phyloP scores from a whole-genome alignment of 2,888 invertebrate species.

The Leptinotarsa rubiginosa region DNA sequence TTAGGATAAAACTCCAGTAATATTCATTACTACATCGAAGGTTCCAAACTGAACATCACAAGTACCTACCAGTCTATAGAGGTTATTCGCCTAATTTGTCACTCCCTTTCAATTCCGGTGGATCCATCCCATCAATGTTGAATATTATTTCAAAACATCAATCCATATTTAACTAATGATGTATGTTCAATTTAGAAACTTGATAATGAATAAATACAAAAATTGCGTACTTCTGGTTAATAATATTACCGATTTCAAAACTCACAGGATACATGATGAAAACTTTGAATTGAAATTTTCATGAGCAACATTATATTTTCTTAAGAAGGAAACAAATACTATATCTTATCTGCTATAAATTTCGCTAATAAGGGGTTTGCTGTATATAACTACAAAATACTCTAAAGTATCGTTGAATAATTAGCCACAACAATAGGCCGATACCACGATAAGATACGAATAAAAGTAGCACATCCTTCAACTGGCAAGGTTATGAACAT shows the following conservation, averaged over 20 bases:
- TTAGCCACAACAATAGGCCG: slow-evolving; percentile 45
- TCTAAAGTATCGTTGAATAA: slow-evolving; percentile 37
- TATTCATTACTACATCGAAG: too few species aligned
- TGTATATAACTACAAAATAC: slow-evolving; percentile 15
- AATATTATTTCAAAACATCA: too few species aligned
- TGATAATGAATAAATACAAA: not conserved
- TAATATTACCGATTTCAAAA: not conserved
- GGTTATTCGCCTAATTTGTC: too few species aligned
- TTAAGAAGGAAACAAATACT: slow-evolving; percentile 11
- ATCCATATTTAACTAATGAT: not conserved
- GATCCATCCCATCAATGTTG: too few species aligned
- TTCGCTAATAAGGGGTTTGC: slow-evolving; percentile 26
- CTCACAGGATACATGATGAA: not conserved
- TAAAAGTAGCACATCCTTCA: slow-evolving; percentile 38
- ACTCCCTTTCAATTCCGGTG: too few species aligned
- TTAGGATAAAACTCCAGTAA: too few species aligned
- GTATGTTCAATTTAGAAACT: not conserved
- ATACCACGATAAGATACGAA: slow-evolving; percentile 40
- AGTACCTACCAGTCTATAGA: too few species aligned
- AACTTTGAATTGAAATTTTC: slow-evolving; percentile 1
- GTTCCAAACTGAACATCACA: too few species aligned
- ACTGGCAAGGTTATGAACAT: slow-evolving; percentile 45
- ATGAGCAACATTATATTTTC: not conserved
- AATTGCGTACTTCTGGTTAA: not conserved
- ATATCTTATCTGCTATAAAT: slow-evolving; percentile 12